Evolutionary conservation across 2,113 vertebrate genomes (phyloP).

Genomic region (Urocolius indicus): DNA sequence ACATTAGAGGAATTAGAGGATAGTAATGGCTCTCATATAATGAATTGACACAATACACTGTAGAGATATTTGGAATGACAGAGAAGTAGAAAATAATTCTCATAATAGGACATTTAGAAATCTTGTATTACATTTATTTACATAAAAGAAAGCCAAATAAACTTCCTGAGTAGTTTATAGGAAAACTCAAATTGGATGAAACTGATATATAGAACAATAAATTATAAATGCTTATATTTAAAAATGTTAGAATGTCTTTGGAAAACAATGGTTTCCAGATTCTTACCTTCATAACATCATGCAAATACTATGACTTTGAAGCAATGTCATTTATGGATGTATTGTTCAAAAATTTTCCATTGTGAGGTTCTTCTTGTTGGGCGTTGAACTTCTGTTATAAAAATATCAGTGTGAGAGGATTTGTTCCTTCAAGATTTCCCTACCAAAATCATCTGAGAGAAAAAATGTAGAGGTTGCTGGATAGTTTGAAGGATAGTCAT

Average conservation of each 20-base stretch:
- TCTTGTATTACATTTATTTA: not conserved
- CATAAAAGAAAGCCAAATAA: not conserved
- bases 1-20: not conserved
- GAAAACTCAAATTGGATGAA: not conserved
- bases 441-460: not conserved
- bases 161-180: not conserved
- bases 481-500: not conserved
- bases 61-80: not conserved
- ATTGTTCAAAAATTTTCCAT: not conserved
- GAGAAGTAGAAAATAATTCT: not conserved
- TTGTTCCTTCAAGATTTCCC: not conserved
- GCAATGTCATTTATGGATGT: not conserved
- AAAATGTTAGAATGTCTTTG: not conserved
- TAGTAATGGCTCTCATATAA: not conserved
- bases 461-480: not conserved
- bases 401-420: accelerated
- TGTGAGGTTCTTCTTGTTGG: not conserved
- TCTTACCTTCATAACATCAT: not conserved
- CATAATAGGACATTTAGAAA: not conserved
- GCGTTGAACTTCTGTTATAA: not conserved
- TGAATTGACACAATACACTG: not conserved
- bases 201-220: not conserved
- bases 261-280: not conserved
- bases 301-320: not conserved
- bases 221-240: not conserved